Evolutionary conservation across 1,140 invertebrate genomes (phyloP).

Genomic region (Drosophila sechellia): DNA sequence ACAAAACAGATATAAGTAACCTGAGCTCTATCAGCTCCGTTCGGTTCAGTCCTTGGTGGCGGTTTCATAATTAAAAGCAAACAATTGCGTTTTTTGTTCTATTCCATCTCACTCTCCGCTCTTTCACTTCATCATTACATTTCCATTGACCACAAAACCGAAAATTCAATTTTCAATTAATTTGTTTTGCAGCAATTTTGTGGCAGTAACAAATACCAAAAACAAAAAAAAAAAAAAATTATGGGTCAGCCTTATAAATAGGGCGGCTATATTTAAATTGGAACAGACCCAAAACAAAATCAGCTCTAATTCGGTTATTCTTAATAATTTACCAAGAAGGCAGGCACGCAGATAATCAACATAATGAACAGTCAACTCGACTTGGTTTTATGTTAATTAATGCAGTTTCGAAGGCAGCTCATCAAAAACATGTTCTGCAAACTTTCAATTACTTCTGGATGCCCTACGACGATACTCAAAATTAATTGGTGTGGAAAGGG

Average conservation of each 20-base stretch:
- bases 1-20: conserved; percentile 40
- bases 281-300: conserved; percentile 22
- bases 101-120: neutral
- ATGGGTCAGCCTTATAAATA: conserved; percentile 61
- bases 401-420: neutral
- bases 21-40: conserved; percentile 52
- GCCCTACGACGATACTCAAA: neutral
- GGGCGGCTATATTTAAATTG: conserved; percentile 58
- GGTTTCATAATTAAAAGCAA: conserved; percentile 80
- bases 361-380: conserved; percentile 9
- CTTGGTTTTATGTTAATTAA: conserved; percentile 14
- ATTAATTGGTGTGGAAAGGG: conserved; percentile 14
- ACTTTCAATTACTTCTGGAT: conserved; percentile 9
- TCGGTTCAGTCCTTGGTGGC: conserved; percentile 47
- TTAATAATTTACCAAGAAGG: conserved; percentile 16
- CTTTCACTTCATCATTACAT: neutral
- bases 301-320: conserved; percentile 18
- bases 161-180: conserved; percentile 68
- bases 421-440: neutral
- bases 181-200: conserved; percentile 55
- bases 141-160: conserved; percentile 36
- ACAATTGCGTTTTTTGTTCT: conserved; percentile 49
- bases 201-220: conserved; percentile 15
- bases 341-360: conserved; percentile 4
- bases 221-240: conserved; percentile 36